Percentiles rank a stretch among this genome's conserved stretches.
Conservation (phyloP, 2,113 vertebrate species). For the Otus sunia region DNA sequence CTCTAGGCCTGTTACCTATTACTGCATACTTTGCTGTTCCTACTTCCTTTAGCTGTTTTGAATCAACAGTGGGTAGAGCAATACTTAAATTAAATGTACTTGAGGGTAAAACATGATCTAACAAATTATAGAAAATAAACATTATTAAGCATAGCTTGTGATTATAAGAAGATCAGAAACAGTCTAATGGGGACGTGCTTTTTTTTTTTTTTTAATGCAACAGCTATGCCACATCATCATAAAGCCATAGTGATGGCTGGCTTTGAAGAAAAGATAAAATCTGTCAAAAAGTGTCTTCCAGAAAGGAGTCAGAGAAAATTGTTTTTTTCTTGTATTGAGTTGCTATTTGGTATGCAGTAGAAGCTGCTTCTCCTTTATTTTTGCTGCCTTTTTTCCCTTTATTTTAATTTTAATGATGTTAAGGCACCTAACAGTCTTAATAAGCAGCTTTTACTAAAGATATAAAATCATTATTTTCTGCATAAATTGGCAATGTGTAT, state of each 20-base stretch:
- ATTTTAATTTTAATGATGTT: background rate
- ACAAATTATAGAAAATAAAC: conserved; percentile 35
- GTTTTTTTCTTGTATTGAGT: background rate
- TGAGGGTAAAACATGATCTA: conserved; percentile 9
- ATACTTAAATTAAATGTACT: background rate
- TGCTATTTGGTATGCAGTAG: background rate
- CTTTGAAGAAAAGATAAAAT: background rate
- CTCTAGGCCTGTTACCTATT: conserved; percentile 23
- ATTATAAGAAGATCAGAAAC: background rate
- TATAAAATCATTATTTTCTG: background rate
- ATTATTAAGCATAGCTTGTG: background rate
- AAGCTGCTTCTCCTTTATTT: background rate
- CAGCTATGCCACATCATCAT: background rate
- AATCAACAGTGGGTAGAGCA: conserved; percentile 1
- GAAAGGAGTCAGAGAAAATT: background rate
- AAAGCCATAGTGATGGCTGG: background rate
- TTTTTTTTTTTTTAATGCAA: background rate
- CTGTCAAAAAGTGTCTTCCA: background rate
- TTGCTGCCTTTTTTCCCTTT: background rate
- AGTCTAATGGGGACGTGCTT: background rate
- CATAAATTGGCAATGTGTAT: background rate
- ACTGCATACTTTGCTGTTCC: background rate
- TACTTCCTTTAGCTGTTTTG: conserved; percentile 27
- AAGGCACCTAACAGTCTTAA: background rate
- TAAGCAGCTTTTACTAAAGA: background rate